phyloP scores from a whole-genome alignment of 2,888 invertebrate genomes.

The Hanleya hanleyi region DNA sequence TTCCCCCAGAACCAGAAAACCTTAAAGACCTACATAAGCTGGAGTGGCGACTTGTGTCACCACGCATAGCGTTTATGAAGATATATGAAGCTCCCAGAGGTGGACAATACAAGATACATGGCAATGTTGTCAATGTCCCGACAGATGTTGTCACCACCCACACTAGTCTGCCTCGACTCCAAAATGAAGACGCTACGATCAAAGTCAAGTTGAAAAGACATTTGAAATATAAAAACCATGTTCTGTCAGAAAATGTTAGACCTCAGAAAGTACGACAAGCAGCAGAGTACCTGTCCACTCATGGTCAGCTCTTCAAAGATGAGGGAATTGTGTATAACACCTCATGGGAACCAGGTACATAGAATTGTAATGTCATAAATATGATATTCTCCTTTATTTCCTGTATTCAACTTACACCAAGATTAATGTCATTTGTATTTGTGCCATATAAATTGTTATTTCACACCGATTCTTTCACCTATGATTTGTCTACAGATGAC shows the following conservation, averaged over 20 bases:
- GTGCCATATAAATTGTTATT: too few species aligned
- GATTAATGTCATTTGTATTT: background rate
- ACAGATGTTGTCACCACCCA: background rate
- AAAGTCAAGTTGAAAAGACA: conserved; percentile 32
- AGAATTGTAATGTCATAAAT: background rate
- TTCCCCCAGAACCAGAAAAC: conserved; percentile 27
- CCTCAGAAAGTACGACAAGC: conserved; percentile 27
- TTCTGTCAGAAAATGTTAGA: conserved; percentile 30
- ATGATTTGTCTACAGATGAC: too few species aligned
- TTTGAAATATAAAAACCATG: conserved; percentile 34
- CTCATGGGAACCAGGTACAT: background rate
- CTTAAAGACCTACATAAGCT: conserved; percentile 38
- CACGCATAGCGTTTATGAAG: conserved; percentile 68
- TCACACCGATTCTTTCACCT: too few species aligned
- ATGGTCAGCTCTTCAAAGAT: conserved; percentile 23
- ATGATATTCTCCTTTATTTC: background rate
- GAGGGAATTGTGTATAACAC: conserved; percentile 10
- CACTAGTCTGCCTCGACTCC: conserved; percentile 20
- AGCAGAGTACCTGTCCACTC: conserved; percentile 17
- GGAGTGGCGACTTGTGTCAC: conserved; percentile 68
- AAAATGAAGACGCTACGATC: conserved; percentile 28
- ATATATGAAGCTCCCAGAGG: conserved; percentile 47
- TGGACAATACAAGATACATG: background rate
- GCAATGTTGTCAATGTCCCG: background rate
- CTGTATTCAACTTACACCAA: background rate